phyloP scores from a whole-genome alignment of 2,888 invertebrate species.

The Therioaphis trifolii region DNA sequence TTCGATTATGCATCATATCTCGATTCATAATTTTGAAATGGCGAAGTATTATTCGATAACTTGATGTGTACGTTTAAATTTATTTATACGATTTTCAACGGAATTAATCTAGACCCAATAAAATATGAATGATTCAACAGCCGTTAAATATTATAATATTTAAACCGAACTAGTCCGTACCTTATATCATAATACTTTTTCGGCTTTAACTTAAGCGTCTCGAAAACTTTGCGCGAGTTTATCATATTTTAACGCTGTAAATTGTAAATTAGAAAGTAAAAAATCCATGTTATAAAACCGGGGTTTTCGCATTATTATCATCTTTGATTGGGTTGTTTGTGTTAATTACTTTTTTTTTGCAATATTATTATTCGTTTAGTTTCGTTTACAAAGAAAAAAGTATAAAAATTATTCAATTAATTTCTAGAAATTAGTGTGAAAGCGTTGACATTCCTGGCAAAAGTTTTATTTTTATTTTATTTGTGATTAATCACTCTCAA shows the following conservation, averaged over 20 bases:
- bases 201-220: conserved; percentile 22
- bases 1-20: background rate
- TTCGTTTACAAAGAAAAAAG: background rate
- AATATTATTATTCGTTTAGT: conserved; percentile 24
- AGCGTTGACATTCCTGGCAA: conserved; percentile 4
- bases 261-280: conserved; percentile 30
- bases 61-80: conserved; percentile 16
- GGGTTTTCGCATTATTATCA: conserved; percentile 34
- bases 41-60: background rate
- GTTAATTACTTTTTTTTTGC: conserved; percentile 45
- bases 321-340: conserved; percentile 42
- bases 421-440: conserved; percentile 10
- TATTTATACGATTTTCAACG: conserved; percentile 47
- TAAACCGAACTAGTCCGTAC: conserved; percentile 22
- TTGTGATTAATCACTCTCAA: conserved; percentile 49
- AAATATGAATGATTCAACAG: conserved; percentile 52
- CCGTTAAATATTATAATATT: conserved; percentile 38
- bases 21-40: conserved; percentile 23
- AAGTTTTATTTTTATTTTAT: conserved; percentile 41
- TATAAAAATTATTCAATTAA: conserved; percentile 12
- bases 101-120: conserved; percentile 21
- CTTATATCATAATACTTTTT: conserved; percentile 20
- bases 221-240: conserved; percentile 52
- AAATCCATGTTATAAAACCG: conserved; percentile 20
- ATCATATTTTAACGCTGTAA: conserved; percentile 53